Base-by-base conservation (phyloP, 2,888 invertebrate genomes). In the Lycophotia porphyrea region DNA sequence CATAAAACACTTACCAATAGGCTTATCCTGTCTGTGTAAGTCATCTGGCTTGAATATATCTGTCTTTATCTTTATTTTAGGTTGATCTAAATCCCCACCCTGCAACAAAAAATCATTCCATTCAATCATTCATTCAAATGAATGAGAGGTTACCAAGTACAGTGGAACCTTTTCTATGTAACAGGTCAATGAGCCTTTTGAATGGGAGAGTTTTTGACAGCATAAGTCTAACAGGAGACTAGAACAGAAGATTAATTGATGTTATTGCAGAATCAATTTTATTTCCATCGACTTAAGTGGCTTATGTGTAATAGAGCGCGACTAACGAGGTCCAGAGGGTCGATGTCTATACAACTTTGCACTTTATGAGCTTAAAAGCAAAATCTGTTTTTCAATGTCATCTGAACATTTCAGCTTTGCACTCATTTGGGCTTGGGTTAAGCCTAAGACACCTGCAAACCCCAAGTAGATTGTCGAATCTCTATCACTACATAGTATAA, bases 41-140 rank as follows among this genome's bases (percentile, higher is more conserved):
- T 96, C 96, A 52, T 96, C 96, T 0, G 96, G 96, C 86, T 96
- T 96, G 84, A 96, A 96, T 87, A 96, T 96, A 79, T 96, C 96
- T 11, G 96, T 96, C 88, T 96, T 96, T 63, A 96, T 96, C 88
- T 96, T 96, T 82, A 96, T 96, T 90, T 96, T 96, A 1, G 96
- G 96, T 84, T 96, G 96, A 55, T 96, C 96, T 77, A 96, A 80
- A 72, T 96, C 96, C 34, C 94, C 95, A 15, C 92, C 91, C 95
- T 96, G 87, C 2, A 87, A 91, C 42, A 82, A 83, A 42, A 67
- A 60, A 31, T 36, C 13, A 67, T 70, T 34, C 27, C 11, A 58
- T 80, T 74, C 21, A 73, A 39, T 65, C 13, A 49, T 80, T 69
- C 47, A 34, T 74, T 82, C 74, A 74, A 68, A 36, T 44, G 44